Conservation (phyloP, 1,140 invertebrate species). For the Diuraphis noxia region DNA sequence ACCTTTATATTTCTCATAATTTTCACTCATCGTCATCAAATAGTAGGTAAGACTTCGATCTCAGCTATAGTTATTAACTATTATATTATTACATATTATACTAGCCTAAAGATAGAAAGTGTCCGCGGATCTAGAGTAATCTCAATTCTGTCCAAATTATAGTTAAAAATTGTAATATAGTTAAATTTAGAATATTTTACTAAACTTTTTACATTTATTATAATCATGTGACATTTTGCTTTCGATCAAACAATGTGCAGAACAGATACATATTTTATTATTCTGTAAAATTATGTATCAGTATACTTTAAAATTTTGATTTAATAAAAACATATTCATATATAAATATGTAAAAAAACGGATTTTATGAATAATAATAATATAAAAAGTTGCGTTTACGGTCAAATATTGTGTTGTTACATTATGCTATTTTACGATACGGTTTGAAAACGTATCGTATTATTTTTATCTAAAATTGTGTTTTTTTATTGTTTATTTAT, state of each 20-base stretch:
- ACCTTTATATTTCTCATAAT: neutral
- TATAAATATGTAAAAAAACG: neutral
- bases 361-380: neutral
- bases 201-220: neutral
- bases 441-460: neutral
- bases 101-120: no score
- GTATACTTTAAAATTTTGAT: neutral
- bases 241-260: accelerated
- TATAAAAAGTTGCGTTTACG: neutral
- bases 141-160: neutral
- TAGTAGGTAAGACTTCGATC: neutral
- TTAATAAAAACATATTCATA: neutral
- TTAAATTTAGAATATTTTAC: neutral
- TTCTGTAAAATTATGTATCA: no score
- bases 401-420: neutral
- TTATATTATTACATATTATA: neutral
- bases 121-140: neutral
- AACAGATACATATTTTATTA: neutral
- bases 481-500: neutral
- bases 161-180: neutral
- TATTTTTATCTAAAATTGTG: no score
- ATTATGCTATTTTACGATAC: neutral
- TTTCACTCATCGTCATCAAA: neutral
- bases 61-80: neutral
- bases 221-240: neutral